Conservation (phyloP, 2,113 vertebrate species). For the Dermatemys mawii region DNA sequence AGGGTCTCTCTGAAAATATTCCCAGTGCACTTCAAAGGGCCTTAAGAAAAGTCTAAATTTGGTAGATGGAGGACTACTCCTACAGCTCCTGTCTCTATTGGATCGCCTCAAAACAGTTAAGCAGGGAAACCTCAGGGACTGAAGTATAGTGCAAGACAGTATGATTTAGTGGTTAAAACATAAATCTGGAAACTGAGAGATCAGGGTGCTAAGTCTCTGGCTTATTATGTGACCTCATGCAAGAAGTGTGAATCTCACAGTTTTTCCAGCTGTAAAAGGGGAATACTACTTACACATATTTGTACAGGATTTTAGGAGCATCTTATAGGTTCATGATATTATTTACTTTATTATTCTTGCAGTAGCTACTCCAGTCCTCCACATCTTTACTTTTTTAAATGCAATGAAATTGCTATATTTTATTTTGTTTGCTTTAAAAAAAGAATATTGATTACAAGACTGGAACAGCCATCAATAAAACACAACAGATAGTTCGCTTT, state of each 20-base stretch:
- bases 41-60: not conserved
- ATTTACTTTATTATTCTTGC: not conserved
- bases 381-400: not conserved
- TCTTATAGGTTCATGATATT: not conserved
- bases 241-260: not conserved
- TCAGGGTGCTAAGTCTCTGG: not conserved
- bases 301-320: not conserved
- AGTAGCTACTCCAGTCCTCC: not conserved
- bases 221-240: not conserved
- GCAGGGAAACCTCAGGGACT: not conserved
- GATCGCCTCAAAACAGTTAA: not conserved
- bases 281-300: not conserved
- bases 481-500: not conserved
- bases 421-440: not conserved
- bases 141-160: not conserved
- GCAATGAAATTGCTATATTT: not conserved
- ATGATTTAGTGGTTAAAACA: fast-evolving
- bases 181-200: not conserved
- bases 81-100: not conserved
- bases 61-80: not conserved
- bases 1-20: not conserved
- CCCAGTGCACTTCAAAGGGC: not conserved
- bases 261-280: not conserved
- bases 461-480: not conserved
- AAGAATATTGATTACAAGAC: not conserved